These are phyloP conservation scores for Lasioglossum marginatum DNA, from an alignment of 2,888 invertebrate species.

Conservation along the genomic window DNA sequence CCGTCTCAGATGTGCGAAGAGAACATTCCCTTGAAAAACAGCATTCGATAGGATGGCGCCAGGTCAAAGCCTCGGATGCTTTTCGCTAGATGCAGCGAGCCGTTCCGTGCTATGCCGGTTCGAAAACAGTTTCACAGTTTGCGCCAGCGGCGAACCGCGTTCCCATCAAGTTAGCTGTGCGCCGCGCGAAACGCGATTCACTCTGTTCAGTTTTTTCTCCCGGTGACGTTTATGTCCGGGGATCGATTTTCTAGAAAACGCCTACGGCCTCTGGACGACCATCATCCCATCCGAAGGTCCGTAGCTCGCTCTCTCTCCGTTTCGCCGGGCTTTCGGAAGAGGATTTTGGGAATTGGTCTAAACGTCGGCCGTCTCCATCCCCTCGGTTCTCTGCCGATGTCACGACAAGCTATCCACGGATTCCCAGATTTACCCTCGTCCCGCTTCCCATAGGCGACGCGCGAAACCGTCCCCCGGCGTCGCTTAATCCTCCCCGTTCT, in stretches of 20 bases:
- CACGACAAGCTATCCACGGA: background rate
- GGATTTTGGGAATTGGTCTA: conserved; percentile 64
- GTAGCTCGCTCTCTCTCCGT: background rate
- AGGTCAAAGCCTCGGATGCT: background rate
- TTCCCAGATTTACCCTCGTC: background rate
- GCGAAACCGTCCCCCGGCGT: conserved; percentile 26
- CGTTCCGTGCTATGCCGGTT: conserved; percentile 14
- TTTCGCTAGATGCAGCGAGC: background rate
- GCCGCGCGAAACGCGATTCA: background rate
- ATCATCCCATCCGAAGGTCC: background rate
- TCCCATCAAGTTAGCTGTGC: conserved; percentile 21
- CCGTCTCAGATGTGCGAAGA: background rate
- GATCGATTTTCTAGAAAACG: conserved; percentile 15
- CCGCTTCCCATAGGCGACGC: background rate
- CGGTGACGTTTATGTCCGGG: background rate
- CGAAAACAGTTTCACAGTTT: conserved; percentile 19
- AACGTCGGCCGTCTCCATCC: conserved; percentile 38
- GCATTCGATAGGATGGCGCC: background rate
- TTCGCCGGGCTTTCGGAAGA: conserved; percentile 35
- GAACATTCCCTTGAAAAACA: background rate
- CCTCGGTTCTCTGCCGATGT: background rate
- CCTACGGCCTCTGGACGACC: background rate
- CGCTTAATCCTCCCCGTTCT: conserved; percentile 11
- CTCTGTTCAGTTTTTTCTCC: background rate
- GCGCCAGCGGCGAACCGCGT: background rate